phyloP scores from a whole-genome alignment of 2,113 vertebrate species.

The Reinhardtius hippoglossoides region DNA sequence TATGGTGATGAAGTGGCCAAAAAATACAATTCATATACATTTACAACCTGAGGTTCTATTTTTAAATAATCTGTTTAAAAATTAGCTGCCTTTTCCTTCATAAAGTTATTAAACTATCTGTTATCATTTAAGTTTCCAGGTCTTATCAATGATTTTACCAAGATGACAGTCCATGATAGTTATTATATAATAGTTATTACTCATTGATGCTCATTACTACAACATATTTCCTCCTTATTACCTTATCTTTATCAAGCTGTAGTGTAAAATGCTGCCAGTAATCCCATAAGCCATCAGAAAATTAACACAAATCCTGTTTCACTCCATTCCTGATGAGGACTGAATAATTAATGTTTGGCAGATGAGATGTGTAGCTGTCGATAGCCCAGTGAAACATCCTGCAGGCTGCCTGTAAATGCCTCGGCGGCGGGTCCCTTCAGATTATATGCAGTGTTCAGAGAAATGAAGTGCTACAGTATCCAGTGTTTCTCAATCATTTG shows the following conservation, averaged over 20 bases:
- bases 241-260: conserved; percentile 7
- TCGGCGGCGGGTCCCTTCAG: conserved; percentile 27
- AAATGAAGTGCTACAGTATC: conserved; percentile 68
- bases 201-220: neutral
- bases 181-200: neutral
- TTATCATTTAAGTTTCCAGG: too few species aligned
- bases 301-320: conserved; percentile 44
- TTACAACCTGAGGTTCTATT: too few species aligned
- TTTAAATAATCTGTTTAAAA: too few species aligned
- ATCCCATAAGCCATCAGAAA: conserved; percentile 42
- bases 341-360: conserved; percentile 66
- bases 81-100: too few species aligned
- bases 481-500: conserved; percentile 61
- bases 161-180: neutral
- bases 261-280: conserved; percentile 24
- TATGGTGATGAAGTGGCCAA: too few species aligned
- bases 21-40: too few species aligned
- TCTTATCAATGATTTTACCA: too few species aligned
- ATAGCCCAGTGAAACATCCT: conserved; percentile 43
- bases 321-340: conserved; percentile 28
- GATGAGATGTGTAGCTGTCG: conserved; percentile 52
- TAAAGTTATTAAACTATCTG: too few species aligned
- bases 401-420: conserved; percentile 62
- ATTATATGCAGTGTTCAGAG: conserved; percentile 46
- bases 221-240: conserved; percentile 3